Percentiles rank a stretch among this genome's conserved stretches.
Conservation (phyloP, 2,797 vertebrate species). For the Micropoecilia bifurca region DNA sequence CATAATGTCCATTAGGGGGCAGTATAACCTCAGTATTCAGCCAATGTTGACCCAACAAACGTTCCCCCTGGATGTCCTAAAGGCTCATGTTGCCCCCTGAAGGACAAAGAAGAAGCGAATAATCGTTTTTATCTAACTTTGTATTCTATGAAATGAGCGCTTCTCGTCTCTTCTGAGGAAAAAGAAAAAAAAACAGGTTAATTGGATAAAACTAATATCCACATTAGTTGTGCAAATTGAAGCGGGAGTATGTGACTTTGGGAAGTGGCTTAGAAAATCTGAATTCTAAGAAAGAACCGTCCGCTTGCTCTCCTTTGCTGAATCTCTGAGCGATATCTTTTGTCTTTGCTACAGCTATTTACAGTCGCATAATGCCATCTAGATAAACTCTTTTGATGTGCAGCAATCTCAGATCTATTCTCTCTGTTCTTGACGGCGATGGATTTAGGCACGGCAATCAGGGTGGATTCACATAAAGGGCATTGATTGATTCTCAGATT, state of each 20-base stretch:
- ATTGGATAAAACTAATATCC: not conserved
- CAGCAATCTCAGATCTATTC: conserved; percentile 69
- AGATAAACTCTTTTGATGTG: conserved; percentile 78
- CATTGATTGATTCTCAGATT: conserved; percentile 76
- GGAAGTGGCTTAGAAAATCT: not conserved
- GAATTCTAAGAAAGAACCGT: not conserved
- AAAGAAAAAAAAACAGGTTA: not conserved
- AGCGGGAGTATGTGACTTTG: not conserved
- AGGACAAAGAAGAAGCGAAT: conserved; percentile 15
- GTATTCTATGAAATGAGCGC: conserved; percentile 4
- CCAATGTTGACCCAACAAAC: conserved; percentile 4
- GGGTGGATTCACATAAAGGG: conserved; percentile 70
- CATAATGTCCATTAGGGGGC: conserved; percentile 89
- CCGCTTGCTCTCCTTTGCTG: conserved; percentile 2
- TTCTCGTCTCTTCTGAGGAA: not conserved
- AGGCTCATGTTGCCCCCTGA: conserved; percentile 31
- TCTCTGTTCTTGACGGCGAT: conserved; percentile 67
- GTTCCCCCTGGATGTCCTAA: conserved; percentile 42
- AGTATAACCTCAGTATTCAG: conserved; percentile 87
- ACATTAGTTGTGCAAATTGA: conserved; percentile 1
- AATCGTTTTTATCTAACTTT: conserved; percentile 17
- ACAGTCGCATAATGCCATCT: conserved; percentile 72
- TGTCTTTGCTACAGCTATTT: conserved; percentile 75
- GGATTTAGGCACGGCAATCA: conserved; percentile 80
- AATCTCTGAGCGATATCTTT: conserved; percentile 21